These are phyloP conservation scores for Drosophila kuntzei DNA, from an alignment of 2,888 invertebrate species.

Conservation along the genomic window DNA sequence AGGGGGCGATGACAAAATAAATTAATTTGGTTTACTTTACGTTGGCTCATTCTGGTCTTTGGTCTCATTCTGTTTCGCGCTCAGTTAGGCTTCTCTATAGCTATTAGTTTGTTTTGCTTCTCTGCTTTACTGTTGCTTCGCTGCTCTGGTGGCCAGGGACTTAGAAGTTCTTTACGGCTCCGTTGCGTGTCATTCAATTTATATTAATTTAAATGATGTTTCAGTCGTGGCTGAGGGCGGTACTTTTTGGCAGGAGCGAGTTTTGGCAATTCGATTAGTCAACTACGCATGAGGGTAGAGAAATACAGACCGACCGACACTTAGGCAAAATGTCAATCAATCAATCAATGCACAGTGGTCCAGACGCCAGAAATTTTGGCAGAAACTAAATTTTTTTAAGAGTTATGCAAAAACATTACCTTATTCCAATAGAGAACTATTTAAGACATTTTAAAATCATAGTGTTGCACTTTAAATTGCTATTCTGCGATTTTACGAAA, in stretches of 20 bases:
- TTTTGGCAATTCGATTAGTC: conserved; percentile 64
- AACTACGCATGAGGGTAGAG: conserved; percentile 2
- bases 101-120: background rate
- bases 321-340: conserved; percentile 46
- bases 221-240: conserved; percentile 20
- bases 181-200: conserved; percentile 56
- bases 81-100: background rate
- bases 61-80: background rate
- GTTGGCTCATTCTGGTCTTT: background rate
- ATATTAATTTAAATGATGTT: conserved; percentile 71
- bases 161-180: conserved; percentile 58
- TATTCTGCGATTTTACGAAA: too few relatives aligned
- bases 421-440: too few relatives aligned
- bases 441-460: too few relatives aligned
- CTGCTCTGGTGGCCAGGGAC: conserved; percentile 27
- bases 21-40: conserved; percentile 51
- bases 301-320: conserved; percentile 13
- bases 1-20: conserved; percentile 45
- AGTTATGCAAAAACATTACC: too few relatives aligned
- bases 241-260: conserved; percentile 31
- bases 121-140: background rate
- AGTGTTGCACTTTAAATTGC: too few relatives aligned
- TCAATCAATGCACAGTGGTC: too few relatives aligned
- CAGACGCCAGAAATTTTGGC: too few relatives aligned
- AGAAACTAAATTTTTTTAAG: too few relatives aligned